phyloP scores from a whole-genome alignment of 2,113 vertebrate species.

The Himantopus leucocephalus region DNA sequence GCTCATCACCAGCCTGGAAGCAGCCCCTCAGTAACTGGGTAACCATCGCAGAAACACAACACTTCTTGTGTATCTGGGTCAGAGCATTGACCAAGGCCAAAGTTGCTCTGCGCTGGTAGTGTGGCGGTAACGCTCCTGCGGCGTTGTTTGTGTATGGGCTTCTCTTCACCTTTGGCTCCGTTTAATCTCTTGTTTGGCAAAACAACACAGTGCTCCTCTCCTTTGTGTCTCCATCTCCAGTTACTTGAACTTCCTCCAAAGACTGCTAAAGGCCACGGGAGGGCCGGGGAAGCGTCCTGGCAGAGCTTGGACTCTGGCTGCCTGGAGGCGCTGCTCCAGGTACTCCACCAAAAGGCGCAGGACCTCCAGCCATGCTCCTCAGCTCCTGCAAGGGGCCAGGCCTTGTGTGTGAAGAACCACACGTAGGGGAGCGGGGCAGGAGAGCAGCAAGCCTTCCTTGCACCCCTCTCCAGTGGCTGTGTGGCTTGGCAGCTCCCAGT shows the following conservation, averaged over 20 bases:
- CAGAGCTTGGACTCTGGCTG: rapidly evolving
- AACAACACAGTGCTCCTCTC: neutral
- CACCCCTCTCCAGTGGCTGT: neutral
- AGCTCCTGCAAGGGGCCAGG: too few relatives aligned
- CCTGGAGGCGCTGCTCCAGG: neutral
- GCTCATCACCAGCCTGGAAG: neutral
- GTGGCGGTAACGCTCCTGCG: rapidly evolving
- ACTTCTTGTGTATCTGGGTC: rapidly evolving
- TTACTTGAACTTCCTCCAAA: constrained; percentile 23
- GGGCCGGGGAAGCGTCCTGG: neutral
- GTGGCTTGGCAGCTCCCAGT: neutral
- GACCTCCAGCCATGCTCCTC: neutral
- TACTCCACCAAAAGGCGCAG: neutral
- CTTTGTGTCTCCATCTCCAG: neutral
- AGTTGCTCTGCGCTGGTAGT: neutral
- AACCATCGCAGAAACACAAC: rapidly evolving
- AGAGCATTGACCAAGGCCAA: rapidly evolving
- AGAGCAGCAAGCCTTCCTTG: neutral
- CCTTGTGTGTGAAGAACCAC: rapidly evolving
- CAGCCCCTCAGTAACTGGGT: rapidly evolving
- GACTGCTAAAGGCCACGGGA: neutral
- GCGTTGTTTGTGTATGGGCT: neutral
- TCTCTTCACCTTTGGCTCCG: neutral
- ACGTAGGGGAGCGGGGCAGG: rapidly evolving
- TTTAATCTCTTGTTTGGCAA: constrained; percentile 16